Evolutionary conservation across 64 coral and sea anemone genomes (phyloP).

Genomic region (Orbicella faveolata): DNA sequence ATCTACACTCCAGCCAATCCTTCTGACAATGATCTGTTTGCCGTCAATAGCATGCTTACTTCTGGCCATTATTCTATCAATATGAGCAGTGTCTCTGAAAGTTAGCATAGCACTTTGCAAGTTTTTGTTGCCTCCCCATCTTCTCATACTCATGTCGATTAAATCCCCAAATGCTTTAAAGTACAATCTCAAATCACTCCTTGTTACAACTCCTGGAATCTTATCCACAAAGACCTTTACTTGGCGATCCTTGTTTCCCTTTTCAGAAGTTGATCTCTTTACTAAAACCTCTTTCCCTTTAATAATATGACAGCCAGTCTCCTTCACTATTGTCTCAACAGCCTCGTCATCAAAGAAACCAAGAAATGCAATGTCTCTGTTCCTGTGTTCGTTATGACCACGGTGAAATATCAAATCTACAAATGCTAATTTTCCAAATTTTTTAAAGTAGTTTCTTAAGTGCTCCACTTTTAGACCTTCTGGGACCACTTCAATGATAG

Average conservation of each 20-base stretch:
- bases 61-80: neutral
- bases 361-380: slow-evolving; percentile 36
- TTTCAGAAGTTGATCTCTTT: slow-evolving; percentile 24
- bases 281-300: slow-evolving; percentile 42
- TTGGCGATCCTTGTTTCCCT: slow-evolving; percentile 12
- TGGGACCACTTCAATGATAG: slow-evolving; percentile 21
- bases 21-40: slow-evolving; percentile 46
- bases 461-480: slow-evolving; percentile 35
- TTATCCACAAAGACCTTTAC: slow-evolving; percentile 57
- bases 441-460: slow-evolving; percentile 50
- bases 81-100: slow-evolving; percentile 3
- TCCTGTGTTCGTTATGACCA: neutral
- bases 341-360: slow-evolving; percentile 25
- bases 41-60: slow-evolving; percentile 10
- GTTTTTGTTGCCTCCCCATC: slow-evolving; percentile 3
- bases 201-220: slow-evolving; percentile 42
- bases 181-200: neutral
- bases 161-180: slow-evolving; percentile 42
- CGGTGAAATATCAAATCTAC: slow-evolving; percentile 34
- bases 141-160: neutral
- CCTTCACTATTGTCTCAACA: slow-evolving; percentile 3
- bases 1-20: slow-evolving; percentile 54
- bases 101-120: slow-evolving; percentile 33
- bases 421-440: slow-evolving; percentile 38
- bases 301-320: slow-evolving; percentile 12